Evolutionary conservation across 2,797 vertebrate species (phyloP).

Genomic region (Phyllotis vaccarum): DNA sequence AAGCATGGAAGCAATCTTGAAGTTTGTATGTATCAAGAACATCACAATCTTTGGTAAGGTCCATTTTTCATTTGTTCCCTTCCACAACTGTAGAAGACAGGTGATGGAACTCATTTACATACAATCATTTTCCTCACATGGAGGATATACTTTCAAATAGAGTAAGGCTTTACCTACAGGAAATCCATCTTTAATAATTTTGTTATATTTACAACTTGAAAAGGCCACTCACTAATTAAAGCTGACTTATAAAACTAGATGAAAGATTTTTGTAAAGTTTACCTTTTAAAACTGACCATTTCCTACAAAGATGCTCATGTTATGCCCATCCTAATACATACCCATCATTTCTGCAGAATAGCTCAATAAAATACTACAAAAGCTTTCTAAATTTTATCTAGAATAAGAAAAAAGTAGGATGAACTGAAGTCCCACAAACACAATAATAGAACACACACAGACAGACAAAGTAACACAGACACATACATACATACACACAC

Average conservation of each 20-base stretch:
- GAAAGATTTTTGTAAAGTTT: conserved; percentile 43
- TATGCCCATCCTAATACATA: no score
- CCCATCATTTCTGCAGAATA: background rate
- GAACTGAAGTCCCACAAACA: background rate
- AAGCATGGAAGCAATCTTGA: conserved; percentile 77
- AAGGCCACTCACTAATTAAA: conserved; percentile 74
- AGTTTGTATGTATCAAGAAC: conserved; percentile 60
- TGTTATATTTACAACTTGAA: conserved; percentile 65
- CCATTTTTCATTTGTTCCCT: conserved; percentile 71
- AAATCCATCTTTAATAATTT: conserved; percentile 67
- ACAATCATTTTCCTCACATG: conserved; percentile 58
- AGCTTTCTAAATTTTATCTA: background rate
- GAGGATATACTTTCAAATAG: conserved; percentile 45
- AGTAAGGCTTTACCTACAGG: conserved; percentile 54
- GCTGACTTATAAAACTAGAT: conserved; percentile 68
- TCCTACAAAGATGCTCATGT: background rate
- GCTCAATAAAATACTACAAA: background rate
- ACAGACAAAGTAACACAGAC: no score
- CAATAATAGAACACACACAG: background rate
- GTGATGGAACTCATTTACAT: conserved; percentile 74
- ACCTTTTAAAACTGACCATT: background rate
- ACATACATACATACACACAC: background rate
- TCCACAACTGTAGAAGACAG: conserved; percentile 70
- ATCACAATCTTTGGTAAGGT: conserved; percentile 76
- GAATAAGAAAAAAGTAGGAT: background rate